Conservation (phyloP, 2,888 invertebrate species). For the Synanthedon andrenaeformis region DNA sequence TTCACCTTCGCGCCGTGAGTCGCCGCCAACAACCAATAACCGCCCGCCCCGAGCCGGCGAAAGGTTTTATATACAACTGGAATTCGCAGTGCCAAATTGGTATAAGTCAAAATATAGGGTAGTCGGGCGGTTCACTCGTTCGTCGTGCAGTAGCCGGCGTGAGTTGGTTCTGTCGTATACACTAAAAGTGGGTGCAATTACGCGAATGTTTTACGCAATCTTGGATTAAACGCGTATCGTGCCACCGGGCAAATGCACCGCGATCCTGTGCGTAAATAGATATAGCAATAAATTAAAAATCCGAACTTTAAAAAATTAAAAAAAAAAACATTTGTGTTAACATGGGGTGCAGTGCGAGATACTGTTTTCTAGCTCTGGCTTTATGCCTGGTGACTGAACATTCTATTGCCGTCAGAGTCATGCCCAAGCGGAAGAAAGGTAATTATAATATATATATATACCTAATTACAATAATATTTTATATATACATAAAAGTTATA, state of each 20-base stretch:
- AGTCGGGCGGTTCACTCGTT: slow-evolving; percentile 64
- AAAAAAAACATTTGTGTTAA: slow-evolving; percentile 23
- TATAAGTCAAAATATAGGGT: slow-evolving; percentile 75
- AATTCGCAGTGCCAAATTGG: slow-evolving; percentile 71
- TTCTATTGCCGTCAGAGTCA: slow-evolving; percentile 67
- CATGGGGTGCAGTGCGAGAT: slow-evolving; percentile 67
- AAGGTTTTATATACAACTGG: slow-evolving; percentile 76
- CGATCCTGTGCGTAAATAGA: slow-evolving; percentile 33
- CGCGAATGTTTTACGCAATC: slow-evolving; percentile 30
- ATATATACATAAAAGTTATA: no score
- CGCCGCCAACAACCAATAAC: slow-evolving; percentile 52
- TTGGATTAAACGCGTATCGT: slow-evolving; percentile 26
- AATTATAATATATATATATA: slow-evolving; percentile 14
- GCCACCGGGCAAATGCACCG: slow-evolving; percentile 44
- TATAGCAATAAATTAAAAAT: slow-evolving; percentile 10
- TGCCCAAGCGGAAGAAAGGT: slow-evolving; percentile 72
- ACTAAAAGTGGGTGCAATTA: slow-evolving; percentile 14
- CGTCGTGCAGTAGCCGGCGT: slow-evolving; percentile 33
- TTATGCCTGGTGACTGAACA: slow-evolving; percentile 64
- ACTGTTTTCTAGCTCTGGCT: slow-evolving; percentile 61
- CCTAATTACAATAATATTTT: neutral
- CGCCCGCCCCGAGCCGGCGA: slow-evolving; percentile 66
- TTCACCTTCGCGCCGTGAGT: slow-evolving; percentile 58
- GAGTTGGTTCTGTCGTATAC: slow-evolving; percentile 17
- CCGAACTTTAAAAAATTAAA: neutral